Base-by-base conservation (phyloP, 30 jellyfish, hydroid and myxozoan genomes). In the Aurelia aurita region DNA sequence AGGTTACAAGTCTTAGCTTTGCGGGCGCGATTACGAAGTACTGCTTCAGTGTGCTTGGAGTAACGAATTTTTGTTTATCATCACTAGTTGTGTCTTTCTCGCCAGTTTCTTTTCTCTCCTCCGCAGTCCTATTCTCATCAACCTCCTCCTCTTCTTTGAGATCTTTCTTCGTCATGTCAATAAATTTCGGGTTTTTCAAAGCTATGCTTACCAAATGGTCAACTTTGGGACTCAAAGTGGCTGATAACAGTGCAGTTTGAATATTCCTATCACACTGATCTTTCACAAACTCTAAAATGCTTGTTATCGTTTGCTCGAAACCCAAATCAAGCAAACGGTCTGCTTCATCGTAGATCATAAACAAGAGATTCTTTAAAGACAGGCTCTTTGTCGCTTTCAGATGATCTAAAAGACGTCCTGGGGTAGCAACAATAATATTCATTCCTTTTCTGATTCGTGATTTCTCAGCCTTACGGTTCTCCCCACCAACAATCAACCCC, bases 321-420 rank as follows among this genome's bases (percentile, higher is more conserved):
- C 99, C 99, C 96, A 95, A 59, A 73, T 91, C 98, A 66, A 95
- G 92, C 49, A 95, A 77, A 19, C 93, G 69, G 75, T 95, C 99
- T 39, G 98, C 99, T 67, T 95, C 99, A 75, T 95, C 99, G 32
- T 90, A 74, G 45, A 95, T 91, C 58, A 95, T 27, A 55, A 53
- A 28, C 26, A 54, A 46, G 5, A 95, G 73, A 29, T 81, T 81
- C 12, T 79, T 73, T 27, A 95, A 74, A 7, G 91, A 77, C 49
- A 95, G 75, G 65, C 96, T 91, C 31, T 97, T 49, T 28, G 99
- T 95, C 47, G 94, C 84, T 53, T 84, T 86, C 73, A 95, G 53
- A 55, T 95, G 99, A 76, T 95, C 97, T 16, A 72, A 71, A 8
- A 95, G 77, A 46, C 99, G 89, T 7, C 99, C 99, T 29, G 99